A percentile compares a stretch with the other conserved stretches of the same genome.
phyloP scores from a whole-genome alignment of 2,113 vertebrate species.

The Trematomus loennbergii region DNA sequence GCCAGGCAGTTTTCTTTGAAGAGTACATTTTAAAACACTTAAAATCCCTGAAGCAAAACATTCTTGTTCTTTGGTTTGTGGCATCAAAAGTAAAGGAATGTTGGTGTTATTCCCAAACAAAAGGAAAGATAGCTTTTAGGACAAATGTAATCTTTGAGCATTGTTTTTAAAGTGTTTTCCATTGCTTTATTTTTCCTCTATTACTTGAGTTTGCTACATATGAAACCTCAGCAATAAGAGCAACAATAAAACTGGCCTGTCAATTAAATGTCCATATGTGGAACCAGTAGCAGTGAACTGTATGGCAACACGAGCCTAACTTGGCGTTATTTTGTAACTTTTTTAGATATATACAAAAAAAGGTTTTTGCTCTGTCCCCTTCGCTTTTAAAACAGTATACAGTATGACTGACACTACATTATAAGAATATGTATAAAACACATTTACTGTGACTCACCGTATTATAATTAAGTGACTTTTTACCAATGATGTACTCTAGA shows the following conservation, averaged over 20 bases:
- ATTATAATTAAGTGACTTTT: neutral
- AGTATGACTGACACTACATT: too few relatives aligned
- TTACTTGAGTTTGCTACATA: too few relatives aligned
- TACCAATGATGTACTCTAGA: neutral
- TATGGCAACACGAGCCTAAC: neutral
- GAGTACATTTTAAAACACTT: constrained; percentile 22
- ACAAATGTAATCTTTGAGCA: too few relatives aligned
- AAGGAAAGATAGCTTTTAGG: neutral
- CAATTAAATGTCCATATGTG: constrained; percentile 5
- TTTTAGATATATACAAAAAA: neutral
- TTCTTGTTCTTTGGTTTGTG: constrained; percentile 2
- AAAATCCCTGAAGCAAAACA: neutral
- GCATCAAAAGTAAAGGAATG: neutral
- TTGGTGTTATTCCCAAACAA: neutral
- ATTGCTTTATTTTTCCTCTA: neutral
- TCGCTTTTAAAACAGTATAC: neutral
- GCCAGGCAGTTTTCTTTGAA: constrained; percentile 29
- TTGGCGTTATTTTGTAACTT: neutral
- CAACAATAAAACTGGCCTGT: neutral
- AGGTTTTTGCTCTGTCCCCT: neutral
- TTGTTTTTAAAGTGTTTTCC: neutral
- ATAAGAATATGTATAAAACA: neutral
- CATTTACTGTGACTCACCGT: neutral
- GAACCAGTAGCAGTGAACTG: neutral
- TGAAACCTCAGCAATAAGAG: too few relatives aligned